Percentiles rank a stretch among this genome's conserved stretches.
These are phyloP conservation scores for Resseliella maxima DNA, from an alignment of 2,888 invertebrate genomes.

Conservation along the genomic window DNA sequence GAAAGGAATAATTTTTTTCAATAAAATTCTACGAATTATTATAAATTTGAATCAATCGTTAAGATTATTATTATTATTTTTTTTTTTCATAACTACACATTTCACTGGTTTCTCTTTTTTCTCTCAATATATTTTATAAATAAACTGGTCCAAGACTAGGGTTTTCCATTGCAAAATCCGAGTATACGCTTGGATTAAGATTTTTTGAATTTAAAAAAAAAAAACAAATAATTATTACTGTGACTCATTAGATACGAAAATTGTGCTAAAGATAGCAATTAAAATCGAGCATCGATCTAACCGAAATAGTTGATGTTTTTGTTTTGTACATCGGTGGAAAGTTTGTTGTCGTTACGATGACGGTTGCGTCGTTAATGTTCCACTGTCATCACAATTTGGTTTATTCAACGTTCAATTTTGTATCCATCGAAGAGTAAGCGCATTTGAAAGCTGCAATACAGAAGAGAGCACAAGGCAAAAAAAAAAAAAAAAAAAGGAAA, in stretches of 20 bases:
- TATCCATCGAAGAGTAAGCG: not conserved
- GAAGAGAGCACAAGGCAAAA: not conserved
- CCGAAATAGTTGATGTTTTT: not conserved
- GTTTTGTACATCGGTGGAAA: not conserved
- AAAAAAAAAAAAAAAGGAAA: not conserved
- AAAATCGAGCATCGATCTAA: not conserved
- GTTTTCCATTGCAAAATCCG: too few relatives aligned
- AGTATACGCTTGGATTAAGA: too few relatives aligned
- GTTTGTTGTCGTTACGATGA: conserved; percentile 23
- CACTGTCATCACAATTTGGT: conserved; percentile 30
- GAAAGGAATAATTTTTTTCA: too few relatives aligned
- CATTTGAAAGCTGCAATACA: not conserved
- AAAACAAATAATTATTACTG: too few relatives aligned
- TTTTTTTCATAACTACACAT: too few relatives aligned
- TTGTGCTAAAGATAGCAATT: not conserved
- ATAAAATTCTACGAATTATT: too few relatives aligned
- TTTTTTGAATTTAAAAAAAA: too few relatives aligned
- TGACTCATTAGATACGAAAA: not conserved
- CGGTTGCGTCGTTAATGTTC: conserved; percentile 46
- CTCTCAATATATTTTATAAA: too few relatives aligned
- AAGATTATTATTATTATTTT: too few relatives aligned
- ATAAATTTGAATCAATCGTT: too few relatives aligned
- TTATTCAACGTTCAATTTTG: not conserved
- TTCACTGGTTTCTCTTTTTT: too few relatives aligned
- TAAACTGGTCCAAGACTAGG: too few relatives aligned